These are phyloP conservation scores for Acanthosepion lycidas DNA, from an alignment of 2,888 invertebrate species.

Conservation along the genomic window DNA sequence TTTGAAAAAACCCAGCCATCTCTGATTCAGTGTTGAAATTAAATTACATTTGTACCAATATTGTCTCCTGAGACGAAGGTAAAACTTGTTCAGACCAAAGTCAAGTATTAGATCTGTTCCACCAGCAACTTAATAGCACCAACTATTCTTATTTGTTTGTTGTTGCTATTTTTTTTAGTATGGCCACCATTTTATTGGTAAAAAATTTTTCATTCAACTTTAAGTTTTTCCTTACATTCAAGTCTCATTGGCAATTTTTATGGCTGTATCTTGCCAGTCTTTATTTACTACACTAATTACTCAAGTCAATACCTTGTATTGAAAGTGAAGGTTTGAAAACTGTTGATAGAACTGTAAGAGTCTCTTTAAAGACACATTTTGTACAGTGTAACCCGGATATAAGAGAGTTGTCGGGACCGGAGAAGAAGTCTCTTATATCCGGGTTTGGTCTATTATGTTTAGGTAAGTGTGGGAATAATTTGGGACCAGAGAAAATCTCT, in stretches of 20 bases:
- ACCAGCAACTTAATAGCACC: neutral
- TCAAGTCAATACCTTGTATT: neutral
- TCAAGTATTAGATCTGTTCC: neutral
- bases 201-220: slow-evolving; percentile 2
- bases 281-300: too few species aligned
- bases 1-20: too few species aligned
- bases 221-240: neutral
- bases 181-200: neutral
- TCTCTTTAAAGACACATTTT: too few species aligned
- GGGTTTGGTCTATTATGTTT: too few species aligned
- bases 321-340: neutral
- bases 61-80: neutral
- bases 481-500: too few species aligned
- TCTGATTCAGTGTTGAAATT: neutral
- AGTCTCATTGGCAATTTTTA: neutral
- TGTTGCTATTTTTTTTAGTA: neutral
- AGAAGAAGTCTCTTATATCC: too few species aligned
- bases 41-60: too few species aligned
- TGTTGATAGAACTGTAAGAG: neutral
- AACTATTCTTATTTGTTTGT: neutral
- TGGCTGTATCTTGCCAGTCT: neutral
- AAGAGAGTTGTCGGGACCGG: too few species aligned
- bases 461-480: too few species aligned
- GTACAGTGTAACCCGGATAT: too few species aligned
- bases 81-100: neutral